A percentile compares a stretch with the other conserved stretches of the same genome.
phyloP scores from a whole-genome alignment of 2,113 vertebrate species.

The Vireo altiloquus region DNA sequence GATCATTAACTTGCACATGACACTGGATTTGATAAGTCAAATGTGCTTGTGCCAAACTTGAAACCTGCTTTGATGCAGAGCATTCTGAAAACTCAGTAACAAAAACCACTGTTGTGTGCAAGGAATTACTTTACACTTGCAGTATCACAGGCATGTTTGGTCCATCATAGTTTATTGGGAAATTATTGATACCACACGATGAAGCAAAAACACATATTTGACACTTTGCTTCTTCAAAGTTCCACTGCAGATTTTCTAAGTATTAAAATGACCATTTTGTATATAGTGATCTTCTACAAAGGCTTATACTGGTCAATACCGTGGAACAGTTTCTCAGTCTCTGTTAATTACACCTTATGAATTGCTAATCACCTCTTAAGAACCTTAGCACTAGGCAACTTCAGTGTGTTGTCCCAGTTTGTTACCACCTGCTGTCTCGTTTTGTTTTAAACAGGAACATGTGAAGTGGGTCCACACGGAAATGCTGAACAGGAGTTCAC shows the following conservation, averaged over 20 bases:
- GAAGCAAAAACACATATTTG: not conserved
- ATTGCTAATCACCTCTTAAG: not conserved
- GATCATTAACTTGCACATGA: not conserved
- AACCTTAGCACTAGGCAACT: not conserved
- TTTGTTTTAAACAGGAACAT: conserved; percentile 77
- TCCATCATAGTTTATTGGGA: not conserved
- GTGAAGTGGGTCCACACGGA: conserved; percentile 85
- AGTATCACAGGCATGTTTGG: not conserved
- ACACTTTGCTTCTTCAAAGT: not conserved
- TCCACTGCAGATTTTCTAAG: not conserved
- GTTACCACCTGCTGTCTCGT: not conserved
- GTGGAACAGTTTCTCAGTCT: not conserved
- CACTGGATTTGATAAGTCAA: not conserved
- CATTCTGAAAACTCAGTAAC: not conserved
- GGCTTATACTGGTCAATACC: not conserved
- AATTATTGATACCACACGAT: not conserved
- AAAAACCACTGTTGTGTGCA: not conserved
- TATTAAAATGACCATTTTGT: not conserved
- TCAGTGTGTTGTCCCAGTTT: not conserved
- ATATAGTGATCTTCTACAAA: not conserved
- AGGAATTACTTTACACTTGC: not conserved
- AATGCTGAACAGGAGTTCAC: conserved; percentile 76
- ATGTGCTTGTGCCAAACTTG: not conserved
- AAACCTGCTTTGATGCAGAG: not conserved
- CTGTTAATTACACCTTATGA: not conserved